These are phyloP conservation scores for Danio kyathit DNA, from an alignment of 2,797 vertebrate genomes.

Conservation along the genomic window DNA sequence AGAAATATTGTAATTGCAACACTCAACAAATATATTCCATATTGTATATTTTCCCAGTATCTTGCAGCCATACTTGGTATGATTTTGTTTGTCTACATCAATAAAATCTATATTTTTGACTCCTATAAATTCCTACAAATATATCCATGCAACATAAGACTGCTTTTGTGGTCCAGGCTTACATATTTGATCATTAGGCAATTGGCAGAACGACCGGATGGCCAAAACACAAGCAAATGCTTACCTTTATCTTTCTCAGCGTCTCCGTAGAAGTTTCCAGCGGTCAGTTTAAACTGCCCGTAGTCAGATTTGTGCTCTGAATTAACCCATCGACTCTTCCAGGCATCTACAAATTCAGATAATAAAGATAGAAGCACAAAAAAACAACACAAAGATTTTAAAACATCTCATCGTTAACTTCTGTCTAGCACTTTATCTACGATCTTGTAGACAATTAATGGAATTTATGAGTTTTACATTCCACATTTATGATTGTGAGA, in stretches of 20 bases:
- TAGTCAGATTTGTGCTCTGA: conserved; percentile 87
- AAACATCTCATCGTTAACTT: background rate
- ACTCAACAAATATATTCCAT: too few species aligned
- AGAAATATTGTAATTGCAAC: too few species aligned
- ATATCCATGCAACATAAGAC: too few species aligned
- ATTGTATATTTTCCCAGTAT: too few species aligned
- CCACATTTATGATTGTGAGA: background rate
- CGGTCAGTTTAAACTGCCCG: conserved; percentile 79
- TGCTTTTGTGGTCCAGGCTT: too few species aligned
- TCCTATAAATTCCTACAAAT: too few species aligned
- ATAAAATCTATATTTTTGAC: too few species aligned
- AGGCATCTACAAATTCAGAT: conserved; percentile 72
- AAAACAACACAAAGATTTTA: background rate
- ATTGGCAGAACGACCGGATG: background rate
- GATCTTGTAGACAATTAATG: background rate
- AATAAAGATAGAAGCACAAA: background rate
- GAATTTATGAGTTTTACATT: background rate
- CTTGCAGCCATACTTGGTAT: too few species aligned
- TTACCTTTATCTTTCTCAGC: conserved; percentile 86
- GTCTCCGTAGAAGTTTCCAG: conserved; percentile 86
- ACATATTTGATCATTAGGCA: too few species aligned
- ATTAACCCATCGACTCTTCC: conserved; percentile 82
- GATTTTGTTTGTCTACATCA: too few species aligned
- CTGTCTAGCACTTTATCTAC: background rate
- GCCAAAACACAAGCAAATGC: background rate